Conservation (phyloP, 2,797 vertebrate species). For the Cyclopterus lumpus region DNA sequence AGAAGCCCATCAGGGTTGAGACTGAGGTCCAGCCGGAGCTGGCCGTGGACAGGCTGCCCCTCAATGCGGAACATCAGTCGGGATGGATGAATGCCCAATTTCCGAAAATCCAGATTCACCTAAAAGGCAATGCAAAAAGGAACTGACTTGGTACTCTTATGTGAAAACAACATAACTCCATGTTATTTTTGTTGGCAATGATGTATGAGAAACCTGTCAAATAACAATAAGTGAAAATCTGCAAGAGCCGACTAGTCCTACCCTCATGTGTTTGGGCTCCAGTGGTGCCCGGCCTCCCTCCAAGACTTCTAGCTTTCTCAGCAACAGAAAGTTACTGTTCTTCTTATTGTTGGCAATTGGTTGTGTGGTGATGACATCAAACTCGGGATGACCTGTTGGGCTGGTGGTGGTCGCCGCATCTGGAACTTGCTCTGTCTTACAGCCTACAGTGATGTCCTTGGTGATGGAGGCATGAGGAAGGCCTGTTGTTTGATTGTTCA, state of each 20-base stretch:
- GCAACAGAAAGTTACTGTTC: constrained; percentile 74
- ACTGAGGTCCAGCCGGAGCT: constrained; percentile 82
- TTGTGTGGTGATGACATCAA: constrained; percentile 44
- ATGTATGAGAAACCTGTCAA: not conserved
- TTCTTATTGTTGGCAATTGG: constrained; percentile 41
- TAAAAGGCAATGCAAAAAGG: constrained; percentile 31
- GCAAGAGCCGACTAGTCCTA: constrained; percentile 49
- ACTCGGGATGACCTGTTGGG: constrained; percentile 31
- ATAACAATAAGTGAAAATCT: not conserved
- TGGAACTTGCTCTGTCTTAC: constrained; percentile 66
- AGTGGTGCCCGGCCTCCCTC: constrained; percentile 87
- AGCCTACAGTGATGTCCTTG: constrained; percentile 90
- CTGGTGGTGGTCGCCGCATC: constrained; percentile 21
- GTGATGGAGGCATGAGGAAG: constrained; percentile 86
- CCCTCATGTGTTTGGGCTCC: constrained; percentile 87
- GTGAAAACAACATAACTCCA: not conserved
- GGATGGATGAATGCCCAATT: constrained; percentile 85
- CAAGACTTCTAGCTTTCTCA: constrained; percentile 85
- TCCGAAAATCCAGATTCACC: constrained; percentile 86
- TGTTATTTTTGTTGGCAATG: not conserved
- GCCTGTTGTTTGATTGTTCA: constrained; percentile 83
- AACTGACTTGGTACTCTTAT: not conserved
- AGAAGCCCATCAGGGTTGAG: constrained; percentile 43
- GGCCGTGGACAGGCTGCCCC: constrained; percentile 84
- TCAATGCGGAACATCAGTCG: constrained; percentile 88